Evolutionary conservation across 2,888 invertebrate species (phyloP), one percentile per base, ranked within the genome.

Genomic region (Pyralis farinalis): DNA sequence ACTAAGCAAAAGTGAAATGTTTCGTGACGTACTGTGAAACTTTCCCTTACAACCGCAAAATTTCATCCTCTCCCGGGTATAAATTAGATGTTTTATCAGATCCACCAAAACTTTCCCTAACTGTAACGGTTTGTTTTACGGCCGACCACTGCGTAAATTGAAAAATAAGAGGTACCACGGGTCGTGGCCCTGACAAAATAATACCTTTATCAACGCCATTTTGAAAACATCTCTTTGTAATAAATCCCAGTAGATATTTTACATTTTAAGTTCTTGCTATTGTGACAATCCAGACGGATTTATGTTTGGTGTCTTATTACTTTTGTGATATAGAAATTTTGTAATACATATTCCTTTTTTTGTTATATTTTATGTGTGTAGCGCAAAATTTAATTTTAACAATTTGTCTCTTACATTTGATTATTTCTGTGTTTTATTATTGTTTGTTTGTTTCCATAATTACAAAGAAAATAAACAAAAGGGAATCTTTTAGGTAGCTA

Each of bases 81-180:
- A 80, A 80, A 78, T 78, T 75, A 71, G 71, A 73, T 68, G 58
- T 64, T 69, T 72, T 79, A 79, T 79, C 80, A 71, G 70, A 70
- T 64, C 61, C 65, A 47, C 59, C 59, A 43, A 59, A 77, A 75
- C 50, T 75, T 75, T 69, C 65, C 59, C 34, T 40, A 40, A 71
- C 73, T 72, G 70, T 68, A 49, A 63, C 57, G 61, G 66, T 64
- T 74, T 71, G 65, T 69, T 76, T 76, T 72, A 71, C 64, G 64
- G 53, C 51, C 55, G 52, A 53, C 51, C 56, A 63, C 60, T 63
- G 59, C 57, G 63, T 70, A 72, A 75, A 76, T 78, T 75, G 71
- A 73, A 74, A 74, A 65, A 58, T 62, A 63, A 57, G 55, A 51
- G 40, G 30, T 35, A 16, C 11, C 29, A 7, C 36, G 37, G 35